Percentiles rank a stretch among this genome's conserved stretches.
Evolutionary conservation across 2,797 vertebrate species (phyloP).

Genomic region (Luscinia luscinia): DNA sequence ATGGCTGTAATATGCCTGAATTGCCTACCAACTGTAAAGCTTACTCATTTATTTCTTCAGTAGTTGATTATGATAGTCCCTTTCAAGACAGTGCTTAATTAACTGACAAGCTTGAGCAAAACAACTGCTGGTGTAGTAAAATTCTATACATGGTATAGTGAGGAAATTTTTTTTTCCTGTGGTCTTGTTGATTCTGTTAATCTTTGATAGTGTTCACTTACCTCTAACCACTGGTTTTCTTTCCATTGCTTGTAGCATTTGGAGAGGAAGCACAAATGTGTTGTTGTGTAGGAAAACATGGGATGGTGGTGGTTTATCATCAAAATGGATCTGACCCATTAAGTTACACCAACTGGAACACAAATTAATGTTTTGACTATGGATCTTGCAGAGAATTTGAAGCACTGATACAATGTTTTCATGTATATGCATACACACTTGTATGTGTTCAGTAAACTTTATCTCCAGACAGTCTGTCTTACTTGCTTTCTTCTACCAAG

Average conservation of each 20-base stretch:
- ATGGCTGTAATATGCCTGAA: background rate
- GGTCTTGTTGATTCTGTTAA: background rate
- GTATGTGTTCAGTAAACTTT: background rate
- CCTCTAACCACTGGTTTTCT: background rate
- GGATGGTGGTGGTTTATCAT: background rate
- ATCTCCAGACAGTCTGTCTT: background rate
- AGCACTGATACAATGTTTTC: background rate
- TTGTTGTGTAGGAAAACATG: background rate
- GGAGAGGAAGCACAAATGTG: background rate
- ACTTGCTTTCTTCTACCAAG: background rate
- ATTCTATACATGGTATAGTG: background rate
- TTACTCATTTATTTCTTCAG: background rate
- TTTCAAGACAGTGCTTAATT: background rate
- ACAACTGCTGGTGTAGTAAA: background rate
- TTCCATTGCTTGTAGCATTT: background rate
- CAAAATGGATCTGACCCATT: background rate
- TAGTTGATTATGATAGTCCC: background rate
- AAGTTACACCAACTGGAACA: background rate
- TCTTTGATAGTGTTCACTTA: background rate
- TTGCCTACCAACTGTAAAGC: background rate
- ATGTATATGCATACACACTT: rapidly evolving
- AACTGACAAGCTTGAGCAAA: background rate
- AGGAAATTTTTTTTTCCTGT: background rate
- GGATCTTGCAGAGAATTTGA: background rate
- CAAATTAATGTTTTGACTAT: background rate